These are phyloP conservation scores for Athripsodes cinereus DNA, from an alignment of 2,888 invertebrate genomes.

Conservation along the genomic window DNA sequence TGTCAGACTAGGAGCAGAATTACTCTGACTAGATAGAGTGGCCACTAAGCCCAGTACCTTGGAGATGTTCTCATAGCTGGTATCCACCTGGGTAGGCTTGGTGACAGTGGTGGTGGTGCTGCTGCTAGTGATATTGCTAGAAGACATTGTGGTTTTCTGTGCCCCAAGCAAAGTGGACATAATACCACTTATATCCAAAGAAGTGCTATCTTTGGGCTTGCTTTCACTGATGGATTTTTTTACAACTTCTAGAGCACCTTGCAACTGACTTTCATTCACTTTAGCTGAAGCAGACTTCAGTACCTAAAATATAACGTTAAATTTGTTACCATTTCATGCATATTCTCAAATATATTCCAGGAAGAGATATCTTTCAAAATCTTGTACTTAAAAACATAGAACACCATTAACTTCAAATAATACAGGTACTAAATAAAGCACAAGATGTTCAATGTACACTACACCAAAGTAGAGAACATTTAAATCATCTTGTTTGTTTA, in stretches of 20 bases:
- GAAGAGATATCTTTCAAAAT: too few relatives aligned
- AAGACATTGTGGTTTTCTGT: neutral
- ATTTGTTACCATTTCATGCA: too few relatives aligned
- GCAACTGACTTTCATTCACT: conserved; percentile 56
- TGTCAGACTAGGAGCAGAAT: neutral
- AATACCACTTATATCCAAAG: conserved; percentile 33
- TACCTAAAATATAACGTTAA: conserved; percentile 41
- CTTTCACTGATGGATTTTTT: conserved; percentile 41
- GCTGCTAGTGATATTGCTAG: neutral
- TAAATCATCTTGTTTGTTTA: too few relatives aligned
- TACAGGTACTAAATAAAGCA: too few relatives aligned
- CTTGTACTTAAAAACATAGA: too few relatives aligned
- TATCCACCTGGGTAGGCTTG: neutral
- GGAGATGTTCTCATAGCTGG: conserved; percentile 6
- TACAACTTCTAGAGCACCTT: conserved; percentile 54
- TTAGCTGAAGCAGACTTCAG: conserved; percentile 71
- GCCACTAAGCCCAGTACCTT: conserved; percentile 14
- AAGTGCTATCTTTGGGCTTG: conserved; percentile 29
- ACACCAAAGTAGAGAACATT: too few relatives aligned
- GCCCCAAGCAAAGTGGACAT: conserved; percentile 58
- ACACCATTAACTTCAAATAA: too few relatives aligned
- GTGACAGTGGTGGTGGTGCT: too few relatives aligned
- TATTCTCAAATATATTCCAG: too few relatives aligned
- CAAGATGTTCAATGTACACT: too few relatives aligned
- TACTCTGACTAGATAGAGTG: neutral